A percentile compares a stretch with the other conserved stretches of the same genome.
Conservation (phyloP, 2,888 invertebrate species). For the Sphecodes monilicornis region DNA sequence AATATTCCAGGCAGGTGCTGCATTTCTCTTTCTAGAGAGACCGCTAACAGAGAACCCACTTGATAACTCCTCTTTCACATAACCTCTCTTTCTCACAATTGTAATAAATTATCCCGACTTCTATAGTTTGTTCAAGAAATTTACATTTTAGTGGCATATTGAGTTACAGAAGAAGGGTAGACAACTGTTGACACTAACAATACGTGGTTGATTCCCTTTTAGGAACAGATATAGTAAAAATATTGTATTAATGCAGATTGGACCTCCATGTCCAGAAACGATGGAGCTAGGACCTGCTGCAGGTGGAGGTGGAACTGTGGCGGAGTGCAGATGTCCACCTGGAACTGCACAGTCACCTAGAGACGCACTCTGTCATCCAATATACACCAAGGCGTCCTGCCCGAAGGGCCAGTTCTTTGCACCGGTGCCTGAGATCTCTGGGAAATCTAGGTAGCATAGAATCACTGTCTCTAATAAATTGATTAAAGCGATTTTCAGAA, state of each 20-base stretch:
- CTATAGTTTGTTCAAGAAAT: neutral
- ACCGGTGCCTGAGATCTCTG: conserved; percentile 85
- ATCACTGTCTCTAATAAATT: neutral
- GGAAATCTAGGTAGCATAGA: conserved; percentile 72
- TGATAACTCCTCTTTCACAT: conserved; percentile 28
- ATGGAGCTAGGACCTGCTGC: conserved; percentile 91
- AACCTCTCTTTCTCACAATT: neutral
- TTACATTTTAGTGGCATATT: neutral
- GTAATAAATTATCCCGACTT: neutral
- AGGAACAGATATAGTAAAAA: neutral
- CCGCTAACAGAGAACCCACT: too few relatives aligned
- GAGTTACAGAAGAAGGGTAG: neutral
- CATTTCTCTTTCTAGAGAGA: conserved; percentile 51
- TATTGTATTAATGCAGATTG: conserved; percentile 84
- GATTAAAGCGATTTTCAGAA: too few relatives aligned
- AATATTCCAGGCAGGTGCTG: conserved; percentile 89
- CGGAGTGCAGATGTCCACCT: conserved; percentile 94
- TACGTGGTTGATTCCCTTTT: neutral
- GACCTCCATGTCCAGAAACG: conserved; percentile 93
- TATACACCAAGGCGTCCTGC: conserved; percentile 92
- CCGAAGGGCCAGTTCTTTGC: conserved; percentile 90
- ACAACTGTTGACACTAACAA: too few relatives aligned
- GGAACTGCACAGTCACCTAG: conserved; percentile 90
- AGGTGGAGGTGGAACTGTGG: conserved; percentile 87
- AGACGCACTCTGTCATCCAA: conserved; percentile 89